Percentiles rank a stretch among this genome's conserved stretches.
These are phyloP conservation scores for Lemur catta DNA, from an alignment of 2,797 vertebrate genomes.

Conservation along the genomic window DNA sequence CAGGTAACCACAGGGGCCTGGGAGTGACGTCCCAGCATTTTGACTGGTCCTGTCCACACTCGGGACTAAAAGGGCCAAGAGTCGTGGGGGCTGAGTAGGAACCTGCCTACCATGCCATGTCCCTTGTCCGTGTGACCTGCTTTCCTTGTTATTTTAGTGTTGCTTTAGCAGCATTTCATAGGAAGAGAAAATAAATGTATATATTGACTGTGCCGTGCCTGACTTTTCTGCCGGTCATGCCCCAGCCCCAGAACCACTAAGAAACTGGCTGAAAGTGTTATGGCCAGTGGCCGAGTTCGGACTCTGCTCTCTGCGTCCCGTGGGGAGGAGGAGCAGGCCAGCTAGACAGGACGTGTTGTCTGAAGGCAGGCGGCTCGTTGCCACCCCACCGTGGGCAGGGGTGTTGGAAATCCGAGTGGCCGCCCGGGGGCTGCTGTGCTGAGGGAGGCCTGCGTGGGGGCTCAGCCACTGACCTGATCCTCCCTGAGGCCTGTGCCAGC, in stretches of 20 bases:
- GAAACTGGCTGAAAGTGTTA: background rate
- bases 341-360: too few species aligned
- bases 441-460: background rate
- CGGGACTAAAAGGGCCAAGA: fast-evolving
- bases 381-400: fast-evolving
- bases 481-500: background rate
- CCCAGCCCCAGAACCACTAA: background rate
- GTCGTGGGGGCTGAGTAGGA: background rate
- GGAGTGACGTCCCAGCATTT: background rate
- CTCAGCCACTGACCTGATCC: background rate
- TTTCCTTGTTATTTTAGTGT: background rate
- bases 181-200: background rate
- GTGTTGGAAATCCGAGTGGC: fast-evolving
- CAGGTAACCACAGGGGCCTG: background rate
- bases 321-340: fast-evolving
- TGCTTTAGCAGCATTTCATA: too few species aligned
- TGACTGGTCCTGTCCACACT: fast-evolving
- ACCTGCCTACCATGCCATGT: too few species aligned
- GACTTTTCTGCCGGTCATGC: background rate
- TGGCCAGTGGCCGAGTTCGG: background rate
- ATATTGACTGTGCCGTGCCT: fast-evolving
- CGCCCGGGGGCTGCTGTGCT: background rate
- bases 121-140: fast-evolving
- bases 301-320: fast-evolving
- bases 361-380: background rate